Percentiles rank a stretch among this genome's conserved stretches.
Conservation (phyloP, 2,888 invertebrate species). For the Dryococelus australis region DNA sequence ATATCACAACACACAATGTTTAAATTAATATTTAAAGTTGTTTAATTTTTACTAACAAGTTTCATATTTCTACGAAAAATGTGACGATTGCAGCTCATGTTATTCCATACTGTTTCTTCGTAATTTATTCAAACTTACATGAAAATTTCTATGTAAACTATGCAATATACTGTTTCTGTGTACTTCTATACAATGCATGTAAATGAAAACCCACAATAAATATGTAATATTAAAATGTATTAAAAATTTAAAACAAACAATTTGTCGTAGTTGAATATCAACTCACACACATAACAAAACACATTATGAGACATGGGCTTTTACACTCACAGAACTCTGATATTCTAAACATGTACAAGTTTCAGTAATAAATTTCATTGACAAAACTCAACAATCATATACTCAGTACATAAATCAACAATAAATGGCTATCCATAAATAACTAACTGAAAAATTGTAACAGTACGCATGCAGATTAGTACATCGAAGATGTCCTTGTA, state of each 20-base stretch:
- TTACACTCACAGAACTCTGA: background rate
- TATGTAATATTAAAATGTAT: background rate
- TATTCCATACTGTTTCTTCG: too few species aligned
- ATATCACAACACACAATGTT: too few species aligned
- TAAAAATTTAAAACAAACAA: background rate
- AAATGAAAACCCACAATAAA: too few species aligned
- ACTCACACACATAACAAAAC: too few species aligned
- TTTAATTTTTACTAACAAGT: too few species aligned
- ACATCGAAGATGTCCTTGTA: background rate
- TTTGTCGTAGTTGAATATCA: background rate
- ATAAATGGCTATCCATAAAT: background rate
- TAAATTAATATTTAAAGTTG: too few species aligned
- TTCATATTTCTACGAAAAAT: too few species aligned
- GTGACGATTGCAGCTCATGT: too few species aligned
- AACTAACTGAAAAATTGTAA: background rate
- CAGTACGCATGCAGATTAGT: background rate
- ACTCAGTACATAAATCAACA: background rate
- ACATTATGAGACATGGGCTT: background rate
- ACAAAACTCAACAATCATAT: background rate
- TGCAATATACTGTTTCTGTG: too few species aligned
- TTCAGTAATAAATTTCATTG: background rate
- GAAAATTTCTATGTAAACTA: too few species aligned
- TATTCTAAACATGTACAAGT: background rate
- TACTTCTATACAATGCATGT: too few species aligned
- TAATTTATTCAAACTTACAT: too few species aligned